phyloP scores from a whole-genome alignment of 2,888 invertebrate species.

The Rotaria socialis region DNA sequence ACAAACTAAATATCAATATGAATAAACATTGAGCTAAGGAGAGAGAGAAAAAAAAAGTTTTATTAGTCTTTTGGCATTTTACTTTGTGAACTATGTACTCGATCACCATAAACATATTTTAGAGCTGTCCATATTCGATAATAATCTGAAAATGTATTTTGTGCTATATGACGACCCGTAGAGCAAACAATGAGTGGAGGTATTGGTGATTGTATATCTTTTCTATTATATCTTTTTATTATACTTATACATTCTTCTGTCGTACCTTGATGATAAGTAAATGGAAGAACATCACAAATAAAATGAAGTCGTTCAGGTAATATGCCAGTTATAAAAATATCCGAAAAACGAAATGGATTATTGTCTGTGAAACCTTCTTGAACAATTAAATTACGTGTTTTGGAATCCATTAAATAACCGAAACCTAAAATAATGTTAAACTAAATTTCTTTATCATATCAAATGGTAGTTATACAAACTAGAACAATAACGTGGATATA shows the following conservation, averaged over 20 bases:
- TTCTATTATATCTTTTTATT: background rate
- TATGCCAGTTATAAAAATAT: background rate
- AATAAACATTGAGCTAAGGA: too few relatives aligned
- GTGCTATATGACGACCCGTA: background rate
- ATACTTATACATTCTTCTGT: background rate
- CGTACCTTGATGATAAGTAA: background rate
- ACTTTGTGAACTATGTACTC: background rate
- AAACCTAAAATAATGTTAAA: background rate
- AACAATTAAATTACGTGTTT: background rate
- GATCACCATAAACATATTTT: background rate
- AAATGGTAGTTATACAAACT: background rate
- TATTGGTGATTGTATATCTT: background rate
- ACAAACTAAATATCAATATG: too few relatives aligned
- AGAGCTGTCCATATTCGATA: conserved; percentile 7
- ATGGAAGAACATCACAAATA: conserved; percentile 16
- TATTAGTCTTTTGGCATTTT: too few relatives aligned
- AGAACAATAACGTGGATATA: conserved; percentile 28
- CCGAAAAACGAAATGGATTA: conserved; percentile 23
- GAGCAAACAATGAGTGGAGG: conserved; percentile 24
- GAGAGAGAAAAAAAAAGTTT: too few relatives aligned
- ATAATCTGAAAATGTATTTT: conserved; percentile 33
- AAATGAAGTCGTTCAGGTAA: conserved; percentile 2
- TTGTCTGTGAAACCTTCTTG: background rate
- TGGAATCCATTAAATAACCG: background rate
- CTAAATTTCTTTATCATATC: background rate